Evolutionary conservation across 37 sponge, comb jelly and placozoan species (phyloP).

Genomic region (Spongilla lacustris): DNA sequence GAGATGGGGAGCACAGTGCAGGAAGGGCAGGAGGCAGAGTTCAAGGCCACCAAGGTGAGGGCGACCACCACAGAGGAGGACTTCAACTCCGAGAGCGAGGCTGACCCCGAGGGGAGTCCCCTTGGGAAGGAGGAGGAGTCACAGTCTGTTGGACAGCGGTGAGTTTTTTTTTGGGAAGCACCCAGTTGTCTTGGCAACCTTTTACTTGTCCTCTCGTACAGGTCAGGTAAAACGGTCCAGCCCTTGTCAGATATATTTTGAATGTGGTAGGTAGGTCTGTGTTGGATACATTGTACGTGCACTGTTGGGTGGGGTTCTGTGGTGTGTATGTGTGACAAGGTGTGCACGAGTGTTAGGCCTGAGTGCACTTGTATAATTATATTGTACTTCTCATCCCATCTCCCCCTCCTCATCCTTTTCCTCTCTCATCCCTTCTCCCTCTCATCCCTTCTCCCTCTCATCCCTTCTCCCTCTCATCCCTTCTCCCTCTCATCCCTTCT

Average conservation of each 20-base stretch:
- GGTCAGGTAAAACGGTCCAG: slow-evolving; percentile 48
- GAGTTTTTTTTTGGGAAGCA: too few species aligned
- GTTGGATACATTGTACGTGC: background rate
- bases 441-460: too few species aligned
- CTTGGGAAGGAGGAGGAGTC: slow-evolving; percentile 25
- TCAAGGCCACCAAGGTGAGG: background rate
- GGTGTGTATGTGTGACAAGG: too few species aligned
- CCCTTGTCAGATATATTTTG: slow-evolving; percentile 89
- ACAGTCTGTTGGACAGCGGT: slow-evolving; percentile 24
- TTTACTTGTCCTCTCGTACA: background rate
- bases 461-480: too few species aligned
- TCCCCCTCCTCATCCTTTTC: too few species aligned
- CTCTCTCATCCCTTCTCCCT: too few species aligned
- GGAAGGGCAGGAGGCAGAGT: background rate
- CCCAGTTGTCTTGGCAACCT: background rate
- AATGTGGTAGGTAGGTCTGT: slow-evolving; percentile 94
- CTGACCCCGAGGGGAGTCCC: slow-evolving; percentile 10
- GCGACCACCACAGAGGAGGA: background rate
- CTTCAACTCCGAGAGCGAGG: slow-evolving; percentile 33
- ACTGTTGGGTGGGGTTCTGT: too few species aligned
- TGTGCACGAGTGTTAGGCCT: too few species aligned
- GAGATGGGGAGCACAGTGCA: slow-evolving; percentile 38
- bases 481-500: too few species aligned
- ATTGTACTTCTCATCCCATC: too few species aligned
- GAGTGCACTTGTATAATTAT: too few species aligned